These are phyloP conservation scores for Drosophila chauvacae DNA, from an alignment of 1,140 invertebrate species.

Conservation along the genomic window DNA sequence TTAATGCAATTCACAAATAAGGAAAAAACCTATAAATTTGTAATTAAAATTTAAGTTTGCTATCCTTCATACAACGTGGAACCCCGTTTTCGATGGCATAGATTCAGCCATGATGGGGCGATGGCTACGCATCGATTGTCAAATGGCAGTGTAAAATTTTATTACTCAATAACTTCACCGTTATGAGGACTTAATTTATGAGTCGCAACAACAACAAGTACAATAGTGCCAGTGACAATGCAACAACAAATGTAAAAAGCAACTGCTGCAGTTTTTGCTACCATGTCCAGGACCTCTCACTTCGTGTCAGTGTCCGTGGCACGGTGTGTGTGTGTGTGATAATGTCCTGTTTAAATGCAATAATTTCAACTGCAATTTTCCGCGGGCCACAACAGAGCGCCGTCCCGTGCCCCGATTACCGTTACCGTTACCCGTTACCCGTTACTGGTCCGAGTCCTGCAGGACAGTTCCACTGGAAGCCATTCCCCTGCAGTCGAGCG, in stretches of 20 bases:
- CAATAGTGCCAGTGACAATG: slow-evolving; percentile 42
- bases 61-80: background rate
- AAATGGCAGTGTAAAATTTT: slow-evolving; percentile 81
- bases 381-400: slow-evolving; percentile 32
- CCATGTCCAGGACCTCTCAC: slow-evolving; percentile 43
- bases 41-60: background rate
- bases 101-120: slow-evolving; percentile 18
- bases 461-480: slow-evolving; percentile 31
- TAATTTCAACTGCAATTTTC: slow-evolving; percentile 82
- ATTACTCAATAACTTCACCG: slow-evolving; percentile 82
- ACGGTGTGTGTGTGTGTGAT: slow-evolving; percentile 61
- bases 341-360: slow-evolving; percentile 83
- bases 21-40: too few relatives aligned
- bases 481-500: slow-evolving; percentile 31
- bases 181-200: slow-evolving; percentile 83
- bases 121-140: slow-evolving; percentile 75
- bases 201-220: slow-evolving; percentile 65
- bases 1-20: too few relatives aligned
- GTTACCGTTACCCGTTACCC: slow-evolving; percentile 11
- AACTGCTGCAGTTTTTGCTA: slow-evolving; percentile 75
- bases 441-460: slow-evolving; percentile 24
- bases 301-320: slow-evolving; percentile 32
- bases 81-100: background rate
- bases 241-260: slow-evolving; percentile 73
- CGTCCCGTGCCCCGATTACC: slow-evolving; percentile 13